A percentile compares a stretch with the other conserved stretches of the same genome.
Evolutionary conservation across 2,888 invertebrate species (phyloP).

Genomic region (Caenorhabditis zanzibari): DNA sequence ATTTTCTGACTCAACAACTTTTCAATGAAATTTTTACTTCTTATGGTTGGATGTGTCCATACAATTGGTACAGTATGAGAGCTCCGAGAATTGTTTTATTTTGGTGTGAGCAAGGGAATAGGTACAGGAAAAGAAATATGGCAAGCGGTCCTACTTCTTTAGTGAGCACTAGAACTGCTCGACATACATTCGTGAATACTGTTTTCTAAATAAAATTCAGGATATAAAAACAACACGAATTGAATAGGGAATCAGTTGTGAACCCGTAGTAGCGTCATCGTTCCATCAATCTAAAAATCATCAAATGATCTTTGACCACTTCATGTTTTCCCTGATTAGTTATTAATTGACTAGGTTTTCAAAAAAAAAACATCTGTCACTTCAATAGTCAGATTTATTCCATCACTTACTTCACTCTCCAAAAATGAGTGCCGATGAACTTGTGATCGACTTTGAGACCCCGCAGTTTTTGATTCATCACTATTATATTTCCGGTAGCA

Average conservation of each 20-base stretch:
- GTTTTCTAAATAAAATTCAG: not conserved
- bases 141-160: not conserved
- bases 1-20: no score
- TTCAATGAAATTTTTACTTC: no score
- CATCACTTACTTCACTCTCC: no score
- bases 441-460: not conserved
- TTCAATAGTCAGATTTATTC: no score
- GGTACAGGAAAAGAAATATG: not conserved
- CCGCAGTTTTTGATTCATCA: not conserved
- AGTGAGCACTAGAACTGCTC: not conserved
- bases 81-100: slow-evolving; percentile 21
- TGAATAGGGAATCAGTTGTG: not conserved
- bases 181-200: not conserved
- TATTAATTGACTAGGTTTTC: not conserved
- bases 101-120: slow-evolving; percentile 13
- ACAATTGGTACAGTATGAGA: slow-evolving; percentile 18
- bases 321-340: not conserved
- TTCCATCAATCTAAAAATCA: not conserved
- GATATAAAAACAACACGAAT: no score
- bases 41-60: slow-evolving; percentile 14
- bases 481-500: not conserved
- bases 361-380: slow-evolving; percentile 4
- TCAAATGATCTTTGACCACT: not conserved
- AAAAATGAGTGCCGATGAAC: not conserved
- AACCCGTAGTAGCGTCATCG: no score